phyloP scores from a whole-genome alignment of 92 coral and sea anemone species.

The Palythoa caribaeorum region DNA sequence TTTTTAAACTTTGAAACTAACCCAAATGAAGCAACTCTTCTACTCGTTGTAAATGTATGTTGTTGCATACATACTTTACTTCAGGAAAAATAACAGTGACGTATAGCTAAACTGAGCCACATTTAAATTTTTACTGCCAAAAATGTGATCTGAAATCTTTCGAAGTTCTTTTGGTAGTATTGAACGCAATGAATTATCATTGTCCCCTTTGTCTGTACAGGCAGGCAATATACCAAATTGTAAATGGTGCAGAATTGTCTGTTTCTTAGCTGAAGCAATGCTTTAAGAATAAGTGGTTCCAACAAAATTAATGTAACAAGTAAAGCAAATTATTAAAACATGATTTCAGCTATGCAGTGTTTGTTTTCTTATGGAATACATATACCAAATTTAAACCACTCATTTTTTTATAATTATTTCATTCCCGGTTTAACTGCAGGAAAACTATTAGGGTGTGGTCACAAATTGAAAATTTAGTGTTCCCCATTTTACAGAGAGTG shows the following conservation, averaged over 20 bases:
- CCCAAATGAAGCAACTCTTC: conserved; percentile 26
- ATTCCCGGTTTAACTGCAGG: conserved; percentile 20
- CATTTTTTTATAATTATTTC: not conserved
- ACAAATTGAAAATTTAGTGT: conserved; percentile 9
- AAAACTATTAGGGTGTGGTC: conserved; percentile 13
- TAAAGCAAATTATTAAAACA: conserved; percentile 13
- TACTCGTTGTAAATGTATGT: conserved; percentile 16
- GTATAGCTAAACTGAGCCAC: conserved; percentile 7
- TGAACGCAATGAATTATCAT: conserved; percentile 19
- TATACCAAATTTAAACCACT: conserved; percentile 6
- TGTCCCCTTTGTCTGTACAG: conserved; percentile 24
- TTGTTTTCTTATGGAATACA: conserved; percentile 21
- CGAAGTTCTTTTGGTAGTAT: not conserved
- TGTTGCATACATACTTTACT: conserved; percentile 14
- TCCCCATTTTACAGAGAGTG: not conserved
- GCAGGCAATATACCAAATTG: conserved; percentile 7
- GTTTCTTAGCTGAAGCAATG: conserved; percentile 15
- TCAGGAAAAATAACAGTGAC: conserved; percentile 1
- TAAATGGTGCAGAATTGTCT: conserved; percentile 23
- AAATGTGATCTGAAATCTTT: conserved; percentile 8
- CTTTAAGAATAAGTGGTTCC: conserved; percentile 10
- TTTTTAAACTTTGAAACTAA: conserved; percentile 16
- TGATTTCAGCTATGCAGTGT: conserved; percentile 20
- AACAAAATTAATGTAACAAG: conserved; percentile 20
- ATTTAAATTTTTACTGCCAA: not conserved